A percentile compares a stretch with the other conserved stretches of the same genome.
phyloP scores from a whole-genome alignment of 1,140 invertebrate genomes.

The Mesaphorura yosii region DNA sequence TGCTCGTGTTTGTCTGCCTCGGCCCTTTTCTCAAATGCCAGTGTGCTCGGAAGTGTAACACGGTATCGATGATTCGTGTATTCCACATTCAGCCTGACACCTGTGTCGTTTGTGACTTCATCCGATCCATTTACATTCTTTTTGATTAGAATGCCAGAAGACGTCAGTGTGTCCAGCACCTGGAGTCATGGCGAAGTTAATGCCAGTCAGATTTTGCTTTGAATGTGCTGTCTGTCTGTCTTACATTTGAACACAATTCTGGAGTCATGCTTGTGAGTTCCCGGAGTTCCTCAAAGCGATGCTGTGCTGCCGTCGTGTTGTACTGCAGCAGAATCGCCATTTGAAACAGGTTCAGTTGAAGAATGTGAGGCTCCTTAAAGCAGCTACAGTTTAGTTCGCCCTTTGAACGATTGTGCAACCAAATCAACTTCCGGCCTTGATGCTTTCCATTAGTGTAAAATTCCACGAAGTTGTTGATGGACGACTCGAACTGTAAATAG shows the following conservation, averaged over 20 bases:
- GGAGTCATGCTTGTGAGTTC: not conserved
- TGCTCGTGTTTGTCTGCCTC: too few species aligned
- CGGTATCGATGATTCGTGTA: too few species aligned
- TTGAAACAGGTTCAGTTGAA: not conserved
- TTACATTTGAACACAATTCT: not conserved
- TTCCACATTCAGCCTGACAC: too few species aligned
- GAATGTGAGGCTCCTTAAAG: not conserved
- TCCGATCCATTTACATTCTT: too few species aligned
- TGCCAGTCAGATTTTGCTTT: too few species aligned
- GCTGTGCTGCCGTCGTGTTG: not conserved
- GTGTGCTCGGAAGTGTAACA: too few species aligned
- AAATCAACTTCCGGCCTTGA: constrained; percentile 5
- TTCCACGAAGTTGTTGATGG: not conserved
- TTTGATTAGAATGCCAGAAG: too few species aligned
- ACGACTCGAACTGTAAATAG: not conserved
- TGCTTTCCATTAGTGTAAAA: constrained; percentile 7
- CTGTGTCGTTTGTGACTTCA: too few species aligned
- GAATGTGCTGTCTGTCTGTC: too few species aligned
- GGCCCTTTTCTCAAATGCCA: too few species aligned
- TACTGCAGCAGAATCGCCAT: constrained; percentile 3
- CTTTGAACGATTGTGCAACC: constrained; percentile 4
- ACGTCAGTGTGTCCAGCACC: too few species aligned
- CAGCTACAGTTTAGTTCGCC: not conserved
- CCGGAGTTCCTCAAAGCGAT: not conserved
- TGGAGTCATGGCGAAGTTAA: too few species aligned